phyloP scores from a whole-genome alignment of 1,140 invertebrate genomes.

The Lineus longissimus region DNA sequence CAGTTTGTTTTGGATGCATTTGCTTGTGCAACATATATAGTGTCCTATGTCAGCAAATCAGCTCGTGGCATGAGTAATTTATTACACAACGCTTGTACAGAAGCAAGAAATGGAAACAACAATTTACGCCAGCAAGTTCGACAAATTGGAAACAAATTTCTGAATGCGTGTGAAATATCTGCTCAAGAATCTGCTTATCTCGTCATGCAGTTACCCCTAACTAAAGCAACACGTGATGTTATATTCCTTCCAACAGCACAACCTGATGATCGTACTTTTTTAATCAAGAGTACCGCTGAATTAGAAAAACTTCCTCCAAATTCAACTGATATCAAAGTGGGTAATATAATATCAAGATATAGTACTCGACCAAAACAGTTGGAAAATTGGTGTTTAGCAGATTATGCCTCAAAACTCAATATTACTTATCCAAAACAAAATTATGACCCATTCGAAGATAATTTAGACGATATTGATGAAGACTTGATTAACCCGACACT shows the following conservation, averaged over 20 bases:
- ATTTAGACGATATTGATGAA: neutral
- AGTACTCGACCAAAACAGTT: neutral
- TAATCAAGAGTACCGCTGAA: neutral
- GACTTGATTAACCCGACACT: neutral
- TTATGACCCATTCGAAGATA: neutral
- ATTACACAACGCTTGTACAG: slow-evolving; percentile 10
- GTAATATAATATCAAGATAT: neutral
- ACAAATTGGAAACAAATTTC: slow-evolving; percentile 15
- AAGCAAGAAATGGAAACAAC: slow-evolving; percentile 17
- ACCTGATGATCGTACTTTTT: neutral
- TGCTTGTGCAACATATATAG: slow-evolving; percentile 16
- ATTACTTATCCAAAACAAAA: neutral
- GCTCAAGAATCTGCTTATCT: slow-evolving; percentile 19
- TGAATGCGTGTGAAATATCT: slow-evolving; percentile 17
- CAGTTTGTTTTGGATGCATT: slow-evolving; percentile 19
- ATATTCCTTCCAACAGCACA: neutral
- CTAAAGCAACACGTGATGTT: neutral
- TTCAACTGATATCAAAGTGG: neutral
- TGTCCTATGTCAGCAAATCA: slow-evolving; percentile 15
- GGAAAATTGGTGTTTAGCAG: slow-evolving; percentile 2
- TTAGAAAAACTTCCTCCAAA: neutral
- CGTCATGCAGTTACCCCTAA: neutral
- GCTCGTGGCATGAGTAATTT: slow-evolving; percentile 14
- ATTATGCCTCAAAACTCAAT: neutral
- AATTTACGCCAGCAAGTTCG: slow-evolving; percentile 11